These are phyloP conservation scores for Pterostichus niger DNA, from an alignment of 2,888 invertebrate species.

Conservation along the genomic window DNA sequence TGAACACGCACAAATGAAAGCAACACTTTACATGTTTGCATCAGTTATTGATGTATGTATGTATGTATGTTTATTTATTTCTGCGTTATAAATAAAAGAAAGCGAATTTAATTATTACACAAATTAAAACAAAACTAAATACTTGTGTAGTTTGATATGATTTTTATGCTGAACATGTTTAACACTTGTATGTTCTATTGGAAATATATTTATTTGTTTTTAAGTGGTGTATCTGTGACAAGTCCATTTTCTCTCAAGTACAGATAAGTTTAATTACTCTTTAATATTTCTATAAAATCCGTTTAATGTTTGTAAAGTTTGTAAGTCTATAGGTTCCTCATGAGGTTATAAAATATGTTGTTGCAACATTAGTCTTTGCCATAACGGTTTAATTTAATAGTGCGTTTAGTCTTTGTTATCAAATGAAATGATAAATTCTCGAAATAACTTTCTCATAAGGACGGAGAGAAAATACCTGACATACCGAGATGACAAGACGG, in stretches of 20 bases:
- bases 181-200: neutral
- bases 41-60: slow-evolving; percentile 36
- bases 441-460: slow-evolving; percentile 59
- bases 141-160: slow-evolving; percentile 20
- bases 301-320: neutral
- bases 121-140: slow-evolving; percentile 61
- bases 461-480: slow-evolving; percentile 58
- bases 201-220: neutral
- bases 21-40: no score
- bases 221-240: neutral
- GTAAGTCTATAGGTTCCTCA: no score
- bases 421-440: slow-evolving; percentile 56
- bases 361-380: neutral
- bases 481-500: slow-evolving; percentile 61
- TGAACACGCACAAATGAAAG: neutral
- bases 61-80: slow-evolving; percentile 49
- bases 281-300: neutral
- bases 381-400: slow-evolving; percentile 18
- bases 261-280: slow-evolving; percentile 2
- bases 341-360: neutral
- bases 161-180: slow-evolving; percentile 19
- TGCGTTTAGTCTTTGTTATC: slow-evolving; percentile 24
- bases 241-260: neutral
- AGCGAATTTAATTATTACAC: slow-evolving; percentile 59
- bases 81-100: slow-evolving; percentile 48